Evolutionary conservation across 2,888 invertebrate genomes (phyloP), one percentile per base, ranked within the genome.

Genomic region (Epistrophella euchroma): DNA sequence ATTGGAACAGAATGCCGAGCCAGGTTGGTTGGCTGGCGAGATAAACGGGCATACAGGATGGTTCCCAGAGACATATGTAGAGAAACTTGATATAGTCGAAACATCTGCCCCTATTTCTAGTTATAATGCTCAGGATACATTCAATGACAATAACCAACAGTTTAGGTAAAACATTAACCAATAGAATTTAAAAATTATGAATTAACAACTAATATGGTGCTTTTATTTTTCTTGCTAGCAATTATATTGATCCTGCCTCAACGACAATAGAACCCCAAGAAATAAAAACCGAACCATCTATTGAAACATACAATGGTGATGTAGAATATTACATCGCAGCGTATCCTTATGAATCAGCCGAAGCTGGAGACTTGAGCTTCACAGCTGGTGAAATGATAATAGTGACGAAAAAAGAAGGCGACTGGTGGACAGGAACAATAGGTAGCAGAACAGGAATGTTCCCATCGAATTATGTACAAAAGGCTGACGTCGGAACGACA

Each of bases 391-490:
- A 99, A 92, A 93, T 96, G 89, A 96, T 99, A 79, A 94, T 95
- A 89, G 98, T 99, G 1, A 94, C 95, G 47, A 96, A 97, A 87
- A 95, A 97, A 87, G 98, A 99, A 84, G 99, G 98, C 0, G 99
- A 99, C 91, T 99, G 99, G 99, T 99, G 99, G 99, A 98, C 98
- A 5, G 99, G 99, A 35, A 95, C 95, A 88, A 95, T 98, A 88
- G 97, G 96, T 50, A 94, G 95, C 89, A 92, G 96, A 87, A 95
- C 94, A 11, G 99, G 99, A 74, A 98, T 99, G 88, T 99, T 99
- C 93, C 99, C 99, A 0, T 98, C 98, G 2, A 99, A 98, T 94
- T 99, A 99, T 93, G 99, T 97, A 73, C 96, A 96, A 90, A 95
- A 94, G 62, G 95, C 95, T 1, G 94, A 95, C 88, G 93, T 92